Evolutionary conservation across 2,113 vertebrate genomes (phyloP).

Genomic region (Eira barbara): DNA sequence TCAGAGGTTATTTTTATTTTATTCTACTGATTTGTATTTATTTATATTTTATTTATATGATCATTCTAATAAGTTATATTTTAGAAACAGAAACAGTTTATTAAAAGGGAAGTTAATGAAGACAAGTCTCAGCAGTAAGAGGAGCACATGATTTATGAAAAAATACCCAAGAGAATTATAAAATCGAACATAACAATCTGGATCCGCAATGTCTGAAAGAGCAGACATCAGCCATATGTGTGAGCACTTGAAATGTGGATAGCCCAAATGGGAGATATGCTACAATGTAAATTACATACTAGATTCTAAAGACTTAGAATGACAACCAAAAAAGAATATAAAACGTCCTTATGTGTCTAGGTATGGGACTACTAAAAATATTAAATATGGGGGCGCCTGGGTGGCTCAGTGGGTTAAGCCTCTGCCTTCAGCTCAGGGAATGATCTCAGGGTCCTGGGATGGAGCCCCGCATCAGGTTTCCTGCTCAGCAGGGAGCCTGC

Average conservation of each 20-base stretch:
- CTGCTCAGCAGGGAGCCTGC: too few relatives aligned
- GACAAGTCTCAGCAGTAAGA: not conserved
- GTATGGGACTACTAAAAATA: not conserved
- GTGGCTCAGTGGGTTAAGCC: too few relatives aligned
- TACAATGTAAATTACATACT: not conserved
- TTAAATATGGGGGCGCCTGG: not conserved
- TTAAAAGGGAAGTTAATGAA: slow-evolving; percentile 7
- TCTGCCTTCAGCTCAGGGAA: too few relatives aligned
- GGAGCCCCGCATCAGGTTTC: too few relatives aligned
- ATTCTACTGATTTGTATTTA: not conserved
- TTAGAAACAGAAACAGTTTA: slow-evolving; percentile 1
- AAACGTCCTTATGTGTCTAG: not conserved
- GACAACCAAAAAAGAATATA: not conserved
- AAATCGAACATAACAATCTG: not conserved
- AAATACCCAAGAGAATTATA: not conserved
- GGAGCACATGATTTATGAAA: not conserved
- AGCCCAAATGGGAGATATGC: not conserved
- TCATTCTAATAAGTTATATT: slow-evolving; percentile 20
- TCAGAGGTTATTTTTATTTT: slow-evolving; percentile 42
- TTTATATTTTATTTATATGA: not conserved
- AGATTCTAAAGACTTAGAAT: not conserved
- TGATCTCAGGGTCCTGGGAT: too few relatives aligned
- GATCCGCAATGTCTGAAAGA: not conserved
- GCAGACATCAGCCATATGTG: not conserved
- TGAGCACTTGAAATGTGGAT: not conserved